Evolutionary conservation across 1,140 invertebrate species (phyloP).

Genomic region (Portunus trituberculatus): DNA sequence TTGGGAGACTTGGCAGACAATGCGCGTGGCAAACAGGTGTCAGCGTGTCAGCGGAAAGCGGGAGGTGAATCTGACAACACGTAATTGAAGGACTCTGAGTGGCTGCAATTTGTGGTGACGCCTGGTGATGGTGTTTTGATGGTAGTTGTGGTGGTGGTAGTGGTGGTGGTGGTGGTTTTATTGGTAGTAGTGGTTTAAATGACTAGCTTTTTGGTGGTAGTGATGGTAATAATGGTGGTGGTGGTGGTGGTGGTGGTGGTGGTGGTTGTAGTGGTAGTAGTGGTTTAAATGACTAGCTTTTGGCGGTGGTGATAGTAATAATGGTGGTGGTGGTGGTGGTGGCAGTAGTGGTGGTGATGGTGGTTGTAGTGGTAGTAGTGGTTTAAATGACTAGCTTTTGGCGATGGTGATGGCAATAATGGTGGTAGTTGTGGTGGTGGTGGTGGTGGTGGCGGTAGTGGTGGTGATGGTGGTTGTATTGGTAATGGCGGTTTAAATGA

Average conservation of each 20-base stretch:
- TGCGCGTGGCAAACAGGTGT: neutral
- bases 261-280: neutral
- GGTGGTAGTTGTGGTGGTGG: no score
- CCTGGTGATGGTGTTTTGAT: neutral
- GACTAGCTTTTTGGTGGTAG: neutral
- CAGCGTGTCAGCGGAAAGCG: neutral
- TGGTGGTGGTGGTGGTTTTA: neutral
- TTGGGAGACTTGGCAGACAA: neutral
- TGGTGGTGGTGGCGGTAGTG: no score
- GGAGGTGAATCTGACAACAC: neutral
- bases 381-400: neutral
- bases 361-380: neutral
- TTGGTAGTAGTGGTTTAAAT: neutral
- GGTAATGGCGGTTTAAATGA: neutral
- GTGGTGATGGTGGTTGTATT: neutral
- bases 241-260: neutral
- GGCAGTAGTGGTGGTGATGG: no score
- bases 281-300: neutral
- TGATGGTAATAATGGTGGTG: neutral
- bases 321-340: neutral
- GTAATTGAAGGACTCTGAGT: neutral
- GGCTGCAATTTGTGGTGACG: neutral
- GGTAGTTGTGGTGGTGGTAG: neutral
- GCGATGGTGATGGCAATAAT: neutral
- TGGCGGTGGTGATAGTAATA: neutral